Base-by-base conservation (phyloP, 2,888 invertebrate species). In the Dromius quadrimaculatus region DNA sequence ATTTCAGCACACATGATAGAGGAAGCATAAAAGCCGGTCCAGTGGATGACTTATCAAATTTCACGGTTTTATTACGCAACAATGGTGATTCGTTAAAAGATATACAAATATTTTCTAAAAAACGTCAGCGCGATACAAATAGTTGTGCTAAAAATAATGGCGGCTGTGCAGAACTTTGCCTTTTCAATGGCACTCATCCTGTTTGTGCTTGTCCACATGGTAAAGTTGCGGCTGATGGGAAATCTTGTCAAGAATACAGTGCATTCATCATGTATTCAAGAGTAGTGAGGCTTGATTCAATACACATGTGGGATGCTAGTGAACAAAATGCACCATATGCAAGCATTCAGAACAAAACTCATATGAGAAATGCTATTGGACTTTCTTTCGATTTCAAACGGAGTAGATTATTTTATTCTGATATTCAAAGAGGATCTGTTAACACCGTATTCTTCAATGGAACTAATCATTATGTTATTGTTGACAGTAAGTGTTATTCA, bases 171-270 rank as follows among this genome's bases (percentile, higher is more conserved):
- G 91, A 93, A 77, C 84, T 96, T 72, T 95, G 95, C 79, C 85
- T 95, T 68, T 83, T 81, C 72, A 88, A 89, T 78, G 92, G 92
- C 8, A 86, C 84, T 4, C 84, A 83, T 74, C 86, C 88, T 23
- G 86, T 89, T 71, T 95, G 94, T 82, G 90, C 89, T 34, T 96
- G 96, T 79, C 90, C 94, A 36, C 93, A 94, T 83, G 94, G 94
- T 2, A 87, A 87, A 74, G 85, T 93, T 2, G 87, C 87, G 3
- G 75, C 83, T 1, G 89, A 94, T 83, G 87, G 87, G 0, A 85
- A 85, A 74, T 83, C 84, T 61, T 95, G 95, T 83, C 87, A 87
- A 81, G 92, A 91, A 41, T 91, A 92, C 81, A 88, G 91, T 70
- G 90, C 89, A 68, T 95, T 95, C 82, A 83, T 96, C 74, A 89